phyloP scores from a whole-genome alignment of 2,113 vertebrate species.

The Jaculus jaculus region DNA sequence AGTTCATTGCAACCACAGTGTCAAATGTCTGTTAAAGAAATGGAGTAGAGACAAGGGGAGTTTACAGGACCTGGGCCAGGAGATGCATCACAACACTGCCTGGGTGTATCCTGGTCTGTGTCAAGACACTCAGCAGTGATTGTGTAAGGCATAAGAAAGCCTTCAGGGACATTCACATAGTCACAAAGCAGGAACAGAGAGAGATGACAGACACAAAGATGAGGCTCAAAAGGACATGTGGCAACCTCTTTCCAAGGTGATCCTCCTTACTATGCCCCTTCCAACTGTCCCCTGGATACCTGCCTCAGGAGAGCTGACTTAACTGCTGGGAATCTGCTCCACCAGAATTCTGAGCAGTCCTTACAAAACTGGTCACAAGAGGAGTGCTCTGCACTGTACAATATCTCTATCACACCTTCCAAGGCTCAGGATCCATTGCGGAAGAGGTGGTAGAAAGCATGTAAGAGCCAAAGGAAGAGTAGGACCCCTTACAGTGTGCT shows the following conservation, averaged over 20 bases:
- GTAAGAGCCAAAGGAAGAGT: too few species aligned
- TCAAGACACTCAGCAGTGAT: constrained; percentile 48
- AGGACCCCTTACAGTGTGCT: too few species aligned
- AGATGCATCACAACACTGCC: constrained; percentile 63
- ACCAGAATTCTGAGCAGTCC: neutral
- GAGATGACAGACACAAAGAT: constrained; percentile 54
- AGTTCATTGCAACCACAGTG: constrained; percentile 34
- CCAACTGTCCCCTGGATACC: neutral
- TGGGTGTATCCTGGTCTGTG: constrained; percentile 54
- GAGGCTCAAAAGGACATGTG: neutral
- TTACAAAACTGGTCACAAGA: neutral
- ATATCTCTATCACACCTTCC: too few species aligned
- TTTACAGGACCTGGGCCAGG: constrained; percentile 48
- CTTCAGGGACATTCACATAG: constrained; percentile 32
- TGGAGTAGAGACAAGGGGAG: neutral
- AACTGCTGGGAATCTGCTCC: neutral
- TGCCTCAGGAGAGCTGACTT: neutral
- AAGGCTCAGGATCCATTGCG: too few species aligned
- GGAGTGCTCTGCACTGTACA: too few species aligned
- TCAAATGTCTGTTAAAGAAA: constrained; percentile 18
- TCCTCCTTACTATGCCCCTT: neutral
- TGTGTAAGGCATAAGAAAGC: constrained; percentile 63
- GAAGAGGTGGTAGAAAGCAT: too few species aligned
- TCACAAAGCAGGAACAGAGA: constrained; percentile 69
- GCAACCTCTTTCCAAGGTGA: neutral